A percentile compares a stretch with the other conserved stretches of the same genome.
Evolutionary conservation across 2,113 vertebrate genomes (phyloP).

Genomic region (Apodemus speciosus): DNA sequence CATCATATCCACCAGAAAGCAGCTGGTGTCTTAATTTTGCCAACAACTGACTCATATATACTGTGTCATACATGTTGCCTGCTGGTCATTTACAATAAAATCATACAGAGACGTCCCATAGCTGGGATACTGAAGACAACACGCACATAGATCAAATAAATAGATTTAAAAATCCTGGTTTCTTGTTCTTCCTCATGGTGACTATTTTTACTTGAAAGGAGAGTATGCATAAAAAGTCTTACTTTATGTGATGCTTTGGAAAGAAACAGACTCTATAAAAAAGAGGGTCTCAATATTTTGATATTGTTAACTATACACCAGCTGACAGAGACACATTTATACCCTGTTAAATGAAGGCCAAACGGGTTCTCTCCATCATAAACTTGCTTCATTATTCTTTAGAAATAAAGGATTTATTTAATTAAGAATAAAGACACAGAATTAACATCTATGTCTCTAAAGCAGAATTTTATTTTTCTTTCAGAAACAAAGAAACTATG

Average conservation of each 20-base stretch:
- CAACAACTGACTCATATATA: conserved; percentile 51
- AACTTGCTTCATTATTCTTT: background rate
- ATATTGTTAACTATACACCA: conserved; percentile 21
- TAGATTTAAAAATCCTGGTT: background rate
- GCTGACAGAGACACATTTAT: background rate
- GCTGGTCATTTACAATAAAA: background rate
- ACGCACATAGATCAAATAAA: conserved; percentile 30
- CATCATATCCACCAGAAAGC: background rate
- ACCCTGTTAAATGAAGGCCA: conserved; percentile 44
- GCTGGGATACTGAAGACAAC: conserved; percentile 27
- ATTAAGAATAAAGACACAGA: conserved; percentile 57
- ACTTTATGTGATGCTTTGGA: background rate
- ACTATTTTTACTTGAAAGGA: background rate
- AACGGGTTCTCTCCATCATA: background rate
- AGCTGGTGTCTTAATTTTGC: conserved; percentile 65
- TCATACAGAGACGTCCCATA: background rate
- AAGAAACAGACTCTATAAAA: background rate
- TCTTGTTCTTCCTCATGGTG: conserved; percentile 7
- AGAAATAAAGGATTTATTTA: conserved; percentile 9
- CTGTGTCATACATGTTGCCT: background rate
- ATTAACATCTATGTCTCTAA: conserved; percentile 56
- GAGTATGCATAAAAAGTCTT: background rate
- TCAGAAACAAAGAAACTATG: conserved; percentile 51
- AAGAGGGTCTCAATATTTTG: background rate
- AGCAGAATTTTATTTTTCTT: conserved; percentile 28